Conservation (phyloP, 1,140 invertebrate species). For the Brachionus paranguensis region DNA sequence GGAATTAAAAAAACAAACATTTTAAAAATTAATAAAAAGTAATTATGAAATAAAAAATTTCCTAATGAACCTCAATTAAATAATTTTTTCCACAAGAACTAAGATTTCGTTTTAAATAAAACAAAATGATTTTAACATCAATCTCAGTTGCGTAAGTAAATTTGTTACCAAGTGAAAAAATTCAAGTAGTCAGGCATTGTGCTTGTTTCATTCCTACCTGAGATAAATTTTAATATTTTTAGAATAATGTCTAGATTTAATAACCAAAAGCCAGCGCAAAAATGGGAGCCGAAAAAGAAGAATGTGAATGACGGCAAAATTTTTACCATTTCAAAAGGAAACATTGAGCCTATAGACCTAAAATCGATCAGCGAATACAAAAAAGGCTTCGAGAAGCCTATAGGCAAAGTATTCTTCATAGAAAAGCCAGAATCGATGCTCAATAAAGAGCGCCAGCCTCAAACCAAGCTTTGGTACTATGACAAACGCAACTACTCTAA, state of each 20-base stretch:
- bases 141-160: background rate
- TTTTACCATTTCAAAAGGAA: background rate
- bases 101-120: background rate
- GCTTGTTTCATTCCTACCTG: background rate
- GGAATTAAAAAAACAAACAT: background rate
- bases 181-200: background rate
- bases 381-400: background rate
- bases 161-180: background rate
- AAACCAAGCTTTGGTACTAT: slow-evolving; percentile 22
- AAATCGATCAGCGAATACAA: background rate
- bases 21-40: background rate
- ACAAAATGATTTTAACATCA: background rate
- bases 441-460: background rate
- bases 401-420: background rate
- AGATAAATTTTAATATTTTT: background rate
- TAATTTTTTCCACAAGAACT: background rate
- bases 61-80: background rate
- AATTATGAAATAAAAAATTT: background rate
- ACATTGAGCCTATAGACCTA: background rate
- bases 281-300: background rate
- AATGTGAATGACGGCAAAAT: background rate
- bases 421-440: background rate
- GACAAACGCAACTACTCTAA: slow-evolving; percentile 22
- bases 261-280: background rate
- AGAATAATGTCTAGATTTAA: background rate